These are phyloP conservation scores for Haemorhous mexicanus DNA, from an alignment of 2,113 vertebrate genomes.

Conservation along the genomic window DNA sequence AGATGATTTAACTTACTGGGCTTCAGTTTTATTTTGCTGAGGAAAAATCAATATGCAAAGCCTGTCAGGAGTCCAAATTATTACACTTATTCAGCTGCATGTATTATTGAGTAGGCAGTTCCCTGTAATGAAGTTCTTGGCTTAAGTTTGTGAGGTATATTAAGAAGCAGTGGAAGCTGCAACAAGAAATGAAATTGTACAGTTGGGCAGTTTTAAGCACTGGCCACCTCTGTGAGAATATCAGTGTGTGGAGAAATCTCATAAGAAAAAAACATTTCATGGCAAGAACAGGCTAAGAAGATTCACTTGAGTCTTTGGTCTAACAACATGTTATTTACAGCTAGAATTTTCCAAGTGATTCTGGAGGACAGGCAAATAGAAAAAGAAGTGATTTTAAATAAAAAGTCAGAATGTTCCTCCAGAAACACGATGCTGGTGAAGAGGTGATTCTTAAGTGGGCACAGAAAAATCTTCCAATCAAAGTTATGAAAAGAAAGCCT, in stretches of 20 bases:
- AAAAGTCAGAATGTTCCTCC: not conserved
- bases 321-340: not conserved
- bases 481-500: not conserved
- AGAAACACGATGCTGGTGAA: not conserved
- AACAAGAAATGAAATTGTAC: not conserved
- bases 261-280: not conserved
- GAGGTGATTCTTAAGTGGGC: not conserved
- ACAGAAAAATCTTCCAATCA: not conserved
- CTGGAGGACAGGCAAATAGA: not conserved
- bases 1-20: conserved; percentile 28
- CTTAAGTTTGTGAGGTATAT: conserved; percentile 27
- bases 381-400: not conserved
- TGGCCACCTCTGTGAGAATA: not conserved
- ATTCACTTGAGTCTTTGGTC: not conserved
- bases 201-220: not conserved
- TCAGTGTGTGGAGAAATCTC: not conserved
- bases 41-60: conserved; percentile 56
- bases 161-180: not conserved
- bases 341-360: not conserved
- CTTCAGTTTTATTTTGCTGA: conserved; percentile 39
- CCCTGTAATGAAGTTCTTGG: conserved; percentile 52
- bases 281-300: not conserved
- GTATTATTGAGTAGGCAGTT: conserved; percentile 44
- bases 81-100: conserved; percentile 25
- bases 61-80: conserved; percentile 42